Evolutionary conservation across 2,113 vertebrate species (phyloP).

Genomic region (Hippocampus mohnikei): DNA sequence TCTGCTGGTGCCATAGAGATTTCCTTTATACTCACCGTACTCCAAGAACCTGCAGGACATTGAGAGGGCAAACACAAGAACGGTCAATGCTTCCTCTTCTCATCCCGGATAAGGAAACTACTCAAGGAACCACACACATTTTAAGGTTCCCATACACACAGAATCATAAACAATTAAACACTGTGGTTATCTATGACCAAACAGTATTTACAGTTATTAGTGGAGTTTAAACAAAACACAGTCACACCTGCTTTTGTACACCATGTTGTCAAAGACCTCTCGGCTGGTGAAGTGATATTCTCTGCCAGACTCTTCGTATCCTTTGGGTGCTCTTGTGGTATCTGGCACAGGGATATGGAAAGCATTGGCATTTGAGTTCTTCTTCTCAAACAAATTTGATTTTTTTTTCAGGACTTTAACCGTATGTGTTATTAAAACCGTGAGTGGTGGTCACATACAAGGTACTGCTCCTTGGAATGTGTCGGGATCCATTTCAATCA

Average conservation of each 20-base stretch:
- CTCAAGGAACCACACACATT: neutral
- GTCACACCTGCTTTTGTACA: slow-evolving; percentile 82
- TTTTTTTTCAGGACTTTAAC: neutral
- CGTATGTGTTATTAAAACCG: neutral
- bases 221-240: neutral
- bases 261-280: slow-evolving; percentile 88
- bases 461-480: slow-evolving; percentile 83
- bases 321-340: slow-evolving; percentile 84
- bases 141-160: neutral
- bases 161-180: neutral
- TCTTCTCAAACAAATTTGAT: too few species aligned
- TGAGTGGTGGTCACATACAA: slow-evolving; percentile 70
- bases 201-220: neutral
- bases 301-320: slow-evolving; percentile 84
- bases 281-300: slow-evolving; percentile 91
- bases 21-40: slow-evolving; percentile 85
- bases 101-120: neutral
- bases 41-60: slow-evolving; percentile 83
- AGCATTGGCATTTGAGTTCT: neutral
- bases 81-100: neutral
- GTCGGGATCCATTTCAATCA: slow-evolving; percentile 81
- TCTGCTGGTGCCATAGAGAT: slow-evolving; percentile 87
- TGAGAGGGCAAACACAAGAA: neutral
- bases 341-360: slow-evolving; percentile 67
- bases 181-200: neutral